Evolutionary conservation across 2,797 vertebrate genomes (phyloP), one percentile per base, ranked within the genome.

Genomic region (Pteropus rufus): DNA sequence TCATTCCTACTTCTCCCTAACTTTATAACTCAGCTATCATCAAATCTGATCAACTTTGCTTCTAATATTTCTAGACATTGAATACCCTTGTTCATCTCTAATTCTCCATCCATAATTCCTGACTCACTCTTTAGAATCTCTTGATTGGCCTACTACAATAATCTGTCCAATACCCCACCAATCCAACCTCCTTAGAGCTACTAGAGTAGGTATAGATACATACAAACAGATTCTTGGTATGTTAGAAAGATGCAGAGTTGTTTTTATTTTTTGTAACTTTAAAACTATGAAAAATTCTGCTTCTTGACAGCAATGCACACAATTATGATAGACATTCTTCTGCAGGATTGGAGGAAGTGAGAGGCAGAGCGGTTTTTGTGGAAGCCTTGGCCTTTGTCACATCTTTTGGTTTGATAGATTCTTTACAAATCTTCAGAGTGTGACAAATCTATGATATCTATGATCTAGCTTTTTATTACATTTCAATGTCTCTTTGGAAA

Each of bases 401-500:
- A 91, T 89, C 58, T 93, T 95, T 85, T 54, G 29, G 23, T 16
- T 89, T 89, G 9, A 84, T 2, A 90, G 76, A 80, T 1, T 19
- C 49, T 70, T 92, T 67, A 64, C 12, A 91, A 92, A 80, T 62
- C 69, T 84, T 81, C 12, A 31, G 29, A 79, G n/a, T 73, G n/a
- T 84, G 41, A 49, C 31, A 95, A 76, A 94, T 41, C 19, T 44
- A 91, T 54, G 58, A 56, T 62, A 60, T 10, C 58, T 85, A 76
- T 84, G 82, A 67, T 75, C 49, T 70, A 60, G 4, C n/a, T 86
- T 89, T 80, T 76, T 79, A 86, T 82, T 94, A 83, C 54, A 80
- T 92, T 83, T 94, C 62, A 86, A 91, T 72, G 24, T 16, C 31
- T 93, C 64, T 92, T 83, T 69, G 54, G 58, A 5, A 93, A 97